Evolutionary conservation across 1,140 invertebrate species (phyloP).

Genomic region (Rhopalosiphum maidis): DNA sequence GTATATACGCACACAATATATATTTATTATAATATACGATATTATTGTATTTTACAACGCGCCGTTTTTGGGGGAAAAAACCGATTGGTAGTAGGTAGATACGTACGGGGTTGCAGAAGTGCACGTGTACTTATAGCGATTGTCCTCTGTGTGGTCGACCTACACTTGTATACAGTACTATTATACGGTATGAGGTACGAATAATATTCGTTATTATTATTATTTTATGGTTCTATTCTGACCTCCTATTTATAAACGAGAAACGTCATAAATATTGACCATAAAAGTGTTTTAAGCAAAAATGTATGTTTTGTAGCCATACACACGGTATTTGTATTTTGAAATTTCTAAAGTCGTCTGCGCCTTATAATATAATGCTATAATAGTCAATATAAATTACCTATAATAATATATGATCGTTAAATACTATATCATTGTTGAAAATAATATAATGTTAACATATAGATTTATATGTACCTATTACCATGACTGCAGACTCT

Average conservation of each 20-base stretch:
- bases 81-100: not conserved
- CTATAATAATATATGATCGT: not conserved
- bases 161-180: not conserved
- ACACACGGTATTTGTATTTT: not conserved
- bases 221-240: not conserved
- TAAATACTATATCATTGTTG: not conserved
- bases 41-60: conserved; percentile 20
- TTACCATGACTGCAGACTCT: no score
- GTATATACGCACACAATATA: not conserved
- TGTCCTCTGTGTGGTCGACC: not conserved
- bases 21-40: conserved; percentile 18
- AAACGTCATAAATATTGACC: not conserved
- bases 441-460: not conserved
- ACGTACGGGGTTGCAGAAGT: not conserved
- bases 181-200: not conserved
- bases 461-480: no score
- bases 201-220: not conserved
- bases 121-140: not conserved
- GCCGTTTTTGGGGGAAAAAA: not conserved
- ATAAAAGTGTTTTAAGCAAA: not conserved
- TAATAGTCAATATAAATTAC: not conserved
- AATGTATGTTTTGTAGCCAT: not conserved
- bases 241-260: not conserved
- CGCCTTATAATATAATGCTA: not conserved
- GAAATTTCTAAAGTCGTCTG: not conserved